Evolutionary conservation across 2,888 invertebrate genomes (phyloP).

Genomic region (Coronaproctus castanopsis): DNA sequence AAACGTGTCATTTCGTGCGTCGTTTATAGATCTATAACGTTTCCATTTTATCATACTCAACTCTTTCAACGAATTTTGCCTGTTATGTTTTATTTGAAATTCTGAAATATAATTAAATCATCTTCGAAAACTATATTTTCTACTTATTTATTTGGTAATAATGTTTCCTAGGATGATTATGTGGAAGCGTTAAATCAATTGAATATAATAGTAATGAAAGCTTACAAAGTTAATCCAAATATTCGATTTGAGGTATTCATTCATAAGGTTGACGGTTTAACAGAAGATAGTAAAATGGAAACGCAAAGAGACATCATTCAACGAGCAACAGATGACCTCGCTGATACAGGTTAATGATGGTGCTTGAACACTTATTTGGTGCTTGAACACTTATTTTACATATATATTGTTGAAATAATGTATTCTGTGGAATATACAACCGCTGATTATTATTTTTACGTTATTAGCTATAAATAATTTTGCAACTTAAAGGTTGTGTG

Average conservation of each 20-base stretch:
- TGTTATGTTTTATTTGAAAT: background rate
- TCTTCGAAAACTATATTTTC: background rate
- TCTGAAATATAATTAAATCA: background rate
- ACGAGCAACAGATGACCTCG: conserved; percentile 80
- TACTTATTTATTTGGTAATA: background rate
- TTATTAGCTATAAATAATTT: too few relatives aligned
- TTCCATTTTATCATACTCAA: background rate
- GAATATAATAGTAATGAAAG: conserved; percentile 80
- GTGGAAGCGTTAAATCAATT: conserved; percentile 85
- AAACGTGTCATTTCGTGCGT: too few relatives aligned
- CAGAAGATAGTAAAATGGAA: conserved; percentile 98
- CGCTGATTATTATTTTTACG: too few relatives aligned
- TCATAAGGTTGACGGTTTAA: conserved; percentile 96
- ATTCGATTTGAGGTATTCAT: conserved; percentile 98
- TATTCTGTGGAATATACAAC: too few relatives aligned
- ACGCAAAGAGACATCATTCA: conserved; percentile 96
- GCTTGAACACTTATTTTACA: too few relatives aligned
- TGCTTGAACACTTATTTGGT: too few relatives aligned
- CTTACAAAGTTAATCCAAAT: conserved; percentile 82
- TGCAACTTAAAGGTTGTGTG: too few relatives aligned
- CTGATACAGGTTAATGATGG: conserved; percentile 45
- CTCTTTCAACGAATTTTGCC: background rate
- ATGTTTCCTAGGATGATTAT: conserved; percentile 63
- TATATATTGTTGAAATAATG: too few relatives aligned
- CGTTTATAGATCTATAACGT: too few relatives aligned